Conservation (phyloP, 1,140 invertebrate species). For the Halotydeus destructor region DNA sequence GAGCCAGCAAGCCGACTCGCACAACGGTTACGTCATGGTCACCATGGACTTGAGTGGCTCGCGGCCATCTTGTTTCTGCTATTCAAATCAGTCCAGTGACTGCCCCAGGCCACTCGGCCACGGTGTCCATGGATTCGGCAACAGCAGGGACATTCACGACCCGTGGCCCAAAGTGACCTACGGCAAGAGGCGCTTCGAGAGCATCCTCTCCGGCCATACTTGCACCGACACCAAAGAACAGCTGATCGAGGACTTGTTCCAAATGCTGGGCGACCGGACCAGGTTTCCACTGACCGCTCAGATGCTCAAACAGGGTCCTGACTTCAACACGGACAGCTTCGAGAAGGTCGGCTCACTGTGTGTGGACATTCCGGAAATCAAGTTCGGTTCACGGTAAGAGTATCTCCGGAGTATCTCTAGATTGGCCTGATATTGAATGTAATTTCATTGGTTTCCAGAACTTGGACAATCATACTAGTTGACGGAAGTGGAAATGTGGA, state of each 20-base stretch:
- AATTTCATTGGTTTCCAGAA: constrained; percentile 31
- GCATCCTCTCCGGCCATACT: constrained; percentile 26
- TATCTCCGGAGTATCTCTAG: background rate
- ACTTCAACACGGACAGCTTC: constrained; percentile 21
- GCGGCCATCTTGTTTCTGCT: background rate
- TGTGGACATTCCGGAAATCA: constrained; percentile 32
- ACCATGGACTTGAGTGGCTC: constrained; percentile 2
- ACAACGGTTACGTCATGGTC: constrained; percentile 12
- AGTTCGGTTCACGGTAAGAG: constrained; percentile 51
- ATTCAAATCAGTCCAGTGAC: background rate
- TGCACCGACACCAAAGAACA: constrained; percentile 23
- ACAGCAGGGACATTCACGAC: constrained; percentile 31
- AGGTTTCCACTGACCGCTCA: constrained; percentile 25
- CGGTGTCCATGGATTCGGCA: constrained; percentile 35
- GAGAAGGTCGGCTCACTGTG: constrained; percentile 40
- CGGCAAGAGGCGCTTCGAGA: constrained; percentile 34
- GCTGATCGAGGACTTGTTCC: constrained; percentile 35
- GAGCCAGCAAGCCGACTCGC: background rate
- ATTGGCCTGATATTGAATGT: background rate
- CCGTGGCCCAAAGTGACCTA: constrained; percentile 42
- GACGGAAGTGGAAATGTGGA: constrained; percentile 37
- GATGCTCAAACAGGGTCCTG: constrained; percentile 21
- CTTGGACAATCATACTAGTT: constrained; percentile 41
- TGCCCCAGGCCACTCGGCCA: no score
- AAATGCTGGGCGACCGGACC: constrained; percentile 37